phyloP scores from a whole-genome alignment of 2,113 vertebrate species.

The Puntigrus tetrazona region DNA sequence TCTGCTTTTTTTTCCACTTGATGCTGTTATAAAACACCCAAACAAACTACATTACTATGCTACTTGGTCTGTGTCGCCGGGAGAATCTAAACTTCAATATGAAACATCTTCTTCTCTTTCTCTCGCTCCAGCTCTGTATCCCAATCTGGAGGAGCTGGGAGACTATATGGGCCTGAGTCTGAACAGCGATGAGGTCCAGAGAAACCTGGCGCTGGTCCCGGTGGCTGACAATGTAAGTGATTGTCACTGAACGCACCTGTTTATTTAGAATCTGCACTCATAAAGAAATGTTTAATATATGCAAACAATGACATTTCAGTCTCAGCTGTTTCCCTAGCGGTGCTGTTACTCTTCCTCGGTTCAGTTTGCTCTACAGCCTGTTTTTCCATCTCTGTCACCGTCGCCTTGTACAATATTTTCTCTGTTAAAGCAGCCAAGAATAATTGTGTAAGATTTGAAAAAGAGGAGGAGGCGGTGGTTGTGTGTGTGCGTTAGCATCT shows the following conservation, averaged over 20 bases:
- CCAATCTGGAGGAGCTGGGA: slow-evolving; percentile 86
- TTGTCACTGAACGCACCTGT: neutral
- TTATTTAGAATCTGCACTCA: neutral
- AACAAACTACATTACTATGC: neutral
- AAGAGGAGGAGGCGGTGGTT: neutral
- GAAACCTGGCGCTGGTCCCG: slow-evolving; percentile 75
- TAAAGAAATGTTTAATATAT: neutral
- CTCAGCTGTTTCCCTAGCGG: slow-evolving; percentile 1
- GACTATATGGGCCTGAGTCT: slow-evolving; percentile 93
- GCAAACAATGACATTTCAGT: slow-evolving; percentile 12
- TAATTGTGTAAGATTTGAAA: slow-evolving; percentile 12
- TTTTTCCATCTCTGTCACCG: neutral
- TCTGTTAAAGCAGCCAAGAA: slow-evolving; percentile 6
- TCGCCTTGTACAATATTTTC: slow-evolving; percentile 9
- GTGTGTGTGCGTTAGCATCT: neutral
- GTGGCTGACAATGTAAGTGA: slow-evolving; percentile 74
- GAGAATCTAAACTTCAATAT: neutral
- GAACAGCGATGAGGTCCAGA: slow-evolving; percentile 87
- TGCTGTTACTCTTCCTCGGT: neutral
- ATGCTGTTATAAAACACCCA: neutral
- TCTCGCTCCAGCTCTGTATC: slow-evolving; percentile 76
- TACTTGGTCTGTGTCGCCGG: neutral
- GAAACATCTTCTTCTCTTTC: neutral
- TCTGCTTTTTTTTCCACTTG: neutral
- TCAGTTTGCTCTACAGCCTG: neutral